phyloP scores from a whole-genome alignment of 2,888 invertebrate genomes.

The Perizoma flavofasciatum region DNA sequence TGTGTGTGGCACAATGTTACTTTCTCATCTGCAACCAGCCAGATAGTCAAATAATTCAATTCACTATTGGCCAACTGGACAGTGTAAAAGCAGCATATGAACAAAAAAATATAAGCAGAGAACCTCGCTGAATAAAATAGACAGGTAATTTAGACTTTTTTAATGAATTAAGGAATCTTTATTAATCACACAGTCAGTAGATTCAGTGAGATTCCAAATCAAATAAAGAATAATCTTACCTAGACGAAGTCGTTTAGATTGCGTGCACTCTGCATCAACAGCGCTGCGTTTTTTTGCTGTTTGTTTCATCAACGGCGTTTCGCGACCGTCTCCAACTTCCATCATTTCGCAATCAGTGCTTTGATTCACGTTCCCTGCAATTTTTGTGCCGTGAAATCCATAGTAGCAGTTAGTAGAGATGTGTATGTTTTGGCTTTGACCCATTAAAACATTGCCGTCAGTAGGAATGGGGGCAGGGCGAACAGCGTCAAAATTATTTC shows the following conservation, averaged over 20 bases:
- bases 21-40: too few species aligned
- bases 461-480: constrained; percentile 72
- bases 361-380: constrained; percentile 46
- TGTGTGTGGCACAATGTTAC: background rate
- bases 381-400: constrained; percentile 73
- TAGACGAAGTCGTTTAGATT: constrained; percentile 72
- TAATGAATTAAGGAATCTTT: too few species aligned
- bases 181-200: constrained; percentile 1
- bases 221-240: constrained; percentile 60
- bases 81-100: too few species aligned
- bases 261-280: constrained; percentile 62
- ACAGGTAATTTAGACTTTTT: constrained; percentile 2
- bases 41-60: too few species aligned
- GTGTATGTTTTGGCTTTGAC: constrained; percentile 74
- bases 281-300: constrained; percentile 72
- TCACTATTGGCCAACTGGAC: too few species aligned
- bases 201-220: constrained; percentile 59
- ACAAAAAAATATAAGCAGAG: constrained; percentile 20
- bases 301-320: constrained; percentile 44
- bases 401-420: constrained; percentile 82
- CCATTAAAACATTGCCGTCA: constrained; percentile 65
- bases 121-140: constrained; percentile 53
- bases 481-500: constrained; percentile 76
- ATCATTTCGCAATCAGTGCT: constrained; percentile 74
- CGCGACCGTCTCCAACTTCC: constrained; percentile 51